Conservation (phyloP, 2,797 vertebrate species). For the Argentina silus region DNA sequence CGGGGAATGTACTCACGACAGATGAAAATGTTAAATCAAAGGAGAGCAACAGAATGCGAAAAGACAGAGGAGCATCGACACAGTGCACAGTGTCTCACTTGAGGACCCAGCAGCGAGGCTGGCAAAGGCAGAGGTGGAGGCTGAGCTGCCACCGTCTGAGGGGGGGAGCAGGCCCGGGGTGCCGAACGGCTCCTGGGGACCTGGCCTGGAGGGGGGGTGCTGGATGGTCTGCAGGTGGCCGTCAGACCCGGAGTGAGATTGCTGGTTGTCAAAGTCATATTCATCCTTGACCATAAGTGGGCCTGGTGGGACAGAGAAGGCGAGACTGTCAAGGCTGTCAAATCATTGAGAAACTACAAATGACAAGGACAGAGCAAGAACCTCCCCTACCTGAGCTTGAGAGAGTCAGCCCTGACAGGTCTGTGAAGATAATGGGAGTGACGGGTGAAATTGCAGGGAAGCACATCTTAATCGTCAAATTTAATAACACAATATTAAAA, state of each 20-base stretch:
- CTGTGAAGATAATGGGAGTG: constrained; percentile 69
- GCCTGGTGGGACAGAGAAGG: constrained; percentile 65
- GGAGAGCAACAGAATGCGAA: not conserved
- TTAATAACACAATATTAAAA: not conserved
- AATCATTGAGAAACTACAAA: not conserved
- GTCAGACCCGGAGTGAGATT: constrained; percentile 86
- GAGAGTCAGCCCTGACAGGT: constrained; percentile 93
- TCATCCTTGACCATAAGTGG: constrained; percentile 95
- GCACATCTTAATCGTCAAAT: too few species aligned
- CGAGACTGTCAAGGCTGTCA: constrained; percentile 16
- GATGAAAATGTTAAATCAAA: not conserved
- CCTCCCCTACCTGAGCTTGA: constrained; percentile 87
- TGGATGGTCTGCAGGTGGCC: constrained; percentile 92
- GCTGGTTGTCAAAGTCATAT: constrained; percentile 92
- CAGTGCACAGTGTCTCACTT: constrained; percentile 77
- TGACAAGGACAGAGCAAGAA: not conserved
- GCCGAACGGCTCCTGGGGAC: constrained; percentile 83
- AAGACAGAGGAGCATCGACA: not conserved
- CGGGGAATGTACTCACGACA: not conserved
- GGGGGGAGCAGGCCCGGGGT: constrained; percentile 84
- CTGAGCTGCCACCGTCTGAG: constrained; percentile 83
- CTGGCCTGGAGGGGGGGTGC: constrained; percentile 87
- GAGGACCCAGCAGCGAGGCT: constrained; percentile 91
- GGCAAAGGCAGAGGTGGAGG: constrained; percentile 87
- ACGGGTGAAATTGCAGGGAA: not conserved